These are phyloP conservation scores for Drosophila funebris DNA, from an alignment of 1,140 invertebrate genomes.

Conservation along the genomic window DNA sequence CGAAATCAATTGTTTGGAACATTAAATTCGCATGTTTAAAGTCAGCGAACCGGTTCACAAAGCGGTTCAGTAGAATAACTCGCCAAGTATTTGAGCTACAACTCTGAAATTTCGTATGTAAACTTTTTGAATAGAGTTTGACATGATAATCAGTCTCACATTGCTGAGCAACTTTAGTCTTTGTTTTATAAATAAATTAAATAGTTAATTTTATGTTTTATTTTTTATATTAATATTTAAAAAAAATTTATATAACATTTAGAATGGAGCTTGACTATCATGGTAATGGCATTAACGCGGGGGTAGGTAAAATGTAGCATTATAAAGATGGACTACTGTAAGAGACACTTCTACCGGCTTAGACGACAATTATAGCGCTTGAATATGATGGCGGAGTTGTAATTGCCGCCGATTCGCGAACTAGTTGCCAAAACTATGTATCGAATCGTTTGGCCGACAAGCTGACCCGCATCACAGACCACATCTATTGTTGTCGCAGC, in stretches of 20 bases:
- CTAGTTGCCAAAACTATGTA: constrained; percentile 95
- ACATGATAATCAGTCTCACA: no score
- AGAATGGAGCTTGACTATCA: no score
- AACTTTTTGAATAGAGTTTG: no score
- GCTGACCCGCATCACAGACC: constrained; percentile 95
- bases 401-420: constrained; percentile 97
- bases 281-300: not conserved
- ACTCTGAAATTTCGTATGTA: not conserved
- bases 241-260: no score
- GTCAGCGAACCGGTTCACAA: no score
- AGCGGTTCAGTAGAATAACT: not conserved
- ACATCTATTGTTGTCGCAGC: constrained; percentile 97
- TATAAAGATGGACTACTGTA: not conserved
- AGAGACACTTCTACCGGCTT: not conserved
- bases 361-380: constrained; percentile 96
- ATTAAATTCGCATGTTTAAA: no score
- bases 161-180: no score
- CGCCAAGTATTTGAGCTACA: not conserved
- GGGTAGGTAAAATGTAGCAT: not conserved
- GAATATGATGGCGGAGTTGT: constrained; percentile 97
- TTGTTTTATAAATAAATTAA: not conserved
- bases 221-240: no score
- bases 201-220: no score
- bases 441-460: constrained; percentile 97
- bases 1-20: no score